phyloP scores from a whole-genome alignment of 1,140 invertebrate species.

The Drosophila arizonae region DNA sequence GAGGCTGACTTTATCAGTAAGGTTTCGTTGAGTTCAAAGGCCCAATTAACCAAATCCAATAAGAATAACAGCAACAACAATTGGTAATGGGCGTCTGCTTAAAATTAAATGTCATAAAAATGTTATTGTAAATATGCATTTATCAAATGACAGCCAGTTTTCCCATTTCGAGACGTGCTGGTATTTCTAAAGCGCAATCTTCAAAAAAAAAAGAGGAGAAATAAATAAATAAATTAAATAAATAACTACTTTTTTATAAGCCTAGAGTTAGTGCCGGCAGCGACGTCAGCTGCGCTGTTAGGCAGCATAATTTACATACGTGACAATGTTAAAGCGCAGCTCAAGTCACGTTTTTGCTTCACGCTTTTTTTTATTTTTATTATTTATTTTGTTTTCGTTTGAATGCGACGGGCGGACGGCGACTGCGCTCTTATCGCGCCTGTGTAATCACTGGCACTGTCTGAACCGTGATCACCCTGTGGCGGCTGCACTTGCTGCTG shows the following conservation, averaged over 20 bases:
- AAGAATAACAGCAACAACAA: conserved; percentile 48
- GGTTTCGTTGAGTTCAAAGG: conserved; percentile 65
- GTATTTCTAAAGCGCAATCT: conserved; percentile 70
- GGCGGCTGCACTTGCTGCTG: conserved; percentile 16
- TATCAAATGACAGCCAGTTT: conserved; percentile 73
- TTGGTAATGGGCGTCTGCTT: conserved; percentile 25
- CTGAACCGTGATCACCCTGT: conserved; percentile 25
- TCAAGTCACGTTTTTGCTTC: conserved; percentile 70
- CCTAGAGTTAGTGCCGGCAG: conserved; percentile 39
- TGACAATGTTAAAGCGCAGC: conserved; percentile 66
- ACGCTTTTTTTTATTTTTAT: conserved; percentile 42
- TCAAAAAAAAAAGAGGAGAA: conserved; percentile 10
- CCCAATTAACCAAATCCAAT: conserved; percentile 73
- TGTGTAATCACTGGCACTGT: conserved; percentile 18
- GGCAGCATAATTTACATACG: conserved; percentile 74
- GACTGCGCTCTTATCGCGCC: conserved; percentile 20
- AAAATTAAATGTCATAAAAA: conserved; percentile 68
- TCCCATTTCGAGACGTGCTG: conserved; percentile 65
- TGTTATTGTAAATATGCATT: conserved; percentile 62
- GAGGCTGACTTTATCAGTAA: conserved; percentile 70
- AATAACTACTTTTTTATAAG: conserved; percentile 40
- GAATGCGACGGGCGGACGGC: conserved; percentile 17
- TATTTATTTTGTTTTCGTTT: conserved; percentile 4
- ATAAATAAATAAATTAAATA: conserved; percentile 9
- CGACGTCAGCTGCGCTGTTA: conserved; percentile 27